Conservation (phyloP, 2,888 invertebrate species). For the Sesia apiformis region DNA sequence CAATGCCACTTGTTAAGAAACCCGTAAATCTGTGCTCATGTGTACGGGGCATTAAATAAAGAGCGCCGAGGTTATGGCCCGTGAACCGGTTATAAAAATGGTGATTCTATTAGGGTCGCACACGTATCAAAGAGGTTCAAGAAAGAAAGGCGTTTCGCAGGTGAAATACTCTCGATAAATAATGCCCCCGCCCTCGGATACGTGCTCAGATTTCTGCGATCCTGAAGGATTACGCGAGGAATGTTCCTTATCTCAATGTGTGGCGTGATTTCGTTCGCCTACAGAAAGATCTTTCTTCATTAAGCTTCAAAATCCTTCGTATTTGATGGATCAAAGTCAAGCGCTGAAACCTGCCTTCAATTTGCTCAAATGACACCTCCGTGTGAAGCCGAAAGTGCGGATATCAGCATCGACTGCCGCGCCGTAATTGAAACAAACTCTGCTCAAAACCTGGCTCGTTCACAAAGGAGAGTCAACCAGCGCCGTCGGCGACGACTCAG, state of each 20-base stretch:
- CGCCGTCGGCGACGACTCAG: slow-evolving; percentile 15
- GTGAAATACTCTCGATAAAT: slow-evolving; percentile 26
- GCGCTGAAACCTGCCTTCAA: neutral
- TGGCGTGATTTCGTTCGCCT: slow-evolving; percentile 5
- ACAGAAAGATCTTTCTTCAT: neutral
- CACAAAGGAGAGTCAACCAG: slow-evolving; percentile 15
- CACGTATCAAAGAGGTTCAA: slow-evolving; percentile 21
- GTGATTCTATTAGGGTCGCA: slow-evolving; percentile 43
- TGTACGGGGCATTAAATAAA: slow-evolving; percentile 34
- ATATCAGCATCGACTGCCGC: slow-evolving; percentile 36
- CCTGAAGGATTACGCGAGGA: slow-evolving; percentile 11
- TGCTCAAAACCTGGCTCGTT: slow-evolving; percentile 17
- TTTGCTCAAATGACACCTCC: neutral
- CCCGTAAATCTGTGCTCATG: slow-evolving; percentile 33
- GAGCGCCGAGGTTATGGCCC: slow-evolving; percentile 34
- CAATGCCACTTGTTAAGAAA: slow-evolving; percentile 24
- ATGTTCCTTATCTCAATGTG: slow-evolving; percentile 12
- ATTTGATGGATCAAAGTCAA: neutral
- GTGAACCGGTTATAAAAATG: slow-evolving; percentile 45
- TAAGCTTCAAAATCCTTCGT: neutral
- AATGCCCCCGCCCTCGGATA: slow-evolving; percentile 19
- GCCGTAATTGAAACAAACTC: slow-evolving; percentile 43
- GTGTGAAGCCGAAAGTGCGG: slow-evolving; percentile 10
- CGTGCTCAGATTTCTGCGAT: slow-evolving; percentile 18
- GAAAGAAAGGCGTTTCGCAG: slow-evolving; percentile 14